Evolutionary conservation across 2,888 invertebrate genomes (phyloP).

Genomic region (Tineola bisselliella): DNA sequence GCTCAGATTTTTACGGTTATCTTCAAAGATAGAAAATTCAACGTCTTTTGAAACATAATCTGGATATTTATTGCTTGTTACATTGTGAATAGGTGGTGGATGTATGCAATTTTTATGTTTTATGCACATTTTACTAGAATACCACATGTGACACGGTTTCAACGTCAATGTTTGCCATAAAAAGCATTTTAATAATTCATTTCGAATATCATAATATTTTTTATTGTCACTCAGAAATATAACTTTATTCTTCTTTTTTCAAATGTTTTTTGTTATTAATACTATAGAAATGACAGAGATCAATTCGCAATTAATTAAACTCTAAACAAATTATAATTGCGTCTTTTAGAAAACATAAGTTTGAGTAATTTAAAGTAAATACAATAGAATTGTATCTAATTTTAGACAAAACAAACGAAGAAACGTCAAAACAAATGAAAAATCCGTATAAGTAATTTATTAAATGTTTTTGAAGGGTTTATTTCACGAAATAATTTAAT

Average conservation of each 20-base stretch:
- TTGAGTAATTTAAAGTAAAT: too few relatives aligned
- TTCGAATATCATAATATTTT: background rate
- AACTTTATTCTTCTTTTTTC: too few relatives aligned
- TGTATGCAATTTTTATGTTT: slow-evolving; percentile 5
- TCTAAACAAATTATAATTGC: too few relatives aligned
- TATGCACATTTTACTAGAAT: background rate
- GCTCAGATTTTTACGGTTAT: background rate
- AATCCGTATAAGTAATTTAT: too few relatives aligned
- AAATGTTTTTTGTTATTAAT: too few relatives aligned
- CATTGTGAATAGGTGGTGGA: background rate
- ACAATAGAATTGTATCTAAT: too few relatives aligned
- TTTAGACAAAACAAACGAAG: too few relatives aligned
- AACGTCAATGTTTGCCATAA: background rate
- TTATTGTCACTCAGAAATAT: too few relatives aligned
- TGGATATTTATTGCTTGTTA: background rate
- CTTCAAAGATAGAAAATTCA: background rate
- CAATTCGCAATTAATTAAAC: too few relatives aligned
- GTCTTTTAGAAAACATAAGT: too few relatives aligned
- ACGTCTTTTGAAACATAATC: background rate
- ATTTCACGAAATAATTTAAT: background rate
- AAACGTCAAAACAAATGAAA: too few relatives aligned
- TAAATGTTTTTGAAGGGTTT: background rate
- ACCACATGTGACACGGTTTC: background rate
- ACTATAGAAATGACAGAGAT: too few relatives aligned
- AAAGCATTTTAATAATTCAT: background rate